Evolutionary conservation across 2,888 invertebrate species (phyloP), one percentile per base, ranked within the genome.

Genomic region (Sesia bembeciformis): DNA sequence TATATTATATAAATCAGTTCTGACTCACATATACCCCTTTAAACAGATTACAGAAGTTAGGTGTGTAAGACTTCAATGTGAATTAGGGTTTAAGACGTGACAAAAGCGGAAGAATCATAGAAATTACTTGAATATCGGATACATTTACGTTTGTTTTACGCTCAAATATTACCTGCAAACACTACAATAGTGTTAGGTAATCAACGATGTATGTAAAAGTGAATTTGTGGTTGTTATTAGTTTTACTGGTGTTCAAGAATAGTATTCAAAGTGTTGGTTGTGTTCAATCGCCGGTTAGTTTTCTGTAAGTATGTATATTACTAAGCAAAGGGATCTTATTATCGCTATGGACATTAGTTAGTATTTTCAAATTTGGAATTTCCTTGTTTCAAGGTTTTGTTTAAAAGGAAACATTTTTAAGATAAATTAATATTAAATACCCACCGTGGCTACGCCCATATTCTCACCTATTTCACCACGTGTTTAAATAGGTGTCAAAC

Each of bases 251-350:
- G 51, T 60, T 68, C 40, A 51, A 75, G 3, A 52, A 76, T 40
- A 68, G 67, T 40, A 58, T 60, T 43, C 65, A 62, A 51, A 68
- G 72, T 0, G 75, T 76, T 0, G 78, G 78, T 2, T 72, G 84
- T 56, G 86, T 86, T 3, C 81, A 86, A 55, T 84, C 84, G 4
- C 84, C 87, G 38, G 86, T 88, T 1, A 87, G 78, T 63, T 86
- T 86, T 61, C 56, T 87, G 88, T 88, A 63, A 87, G 88, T 86
- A 71, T 23, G 23, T 23, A 2, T 23, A 23, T 23, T 23, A 23
- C 23, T 23, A 23, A 23, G 23, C 23, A 23, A 23, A 23, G 23
- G 23, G 23, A 23, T 2, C 23, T 23, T 23, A 23, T 23, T 23
- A 23, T 23, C 23, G 23, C 23, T 23, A 23, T 23, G 23, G 23